Percentiles rank a stretch among this genome's conserved stretches.
Conservation (phyloP, 2,797 vertebrate species). For the Hybognathus amarus region DNA sequence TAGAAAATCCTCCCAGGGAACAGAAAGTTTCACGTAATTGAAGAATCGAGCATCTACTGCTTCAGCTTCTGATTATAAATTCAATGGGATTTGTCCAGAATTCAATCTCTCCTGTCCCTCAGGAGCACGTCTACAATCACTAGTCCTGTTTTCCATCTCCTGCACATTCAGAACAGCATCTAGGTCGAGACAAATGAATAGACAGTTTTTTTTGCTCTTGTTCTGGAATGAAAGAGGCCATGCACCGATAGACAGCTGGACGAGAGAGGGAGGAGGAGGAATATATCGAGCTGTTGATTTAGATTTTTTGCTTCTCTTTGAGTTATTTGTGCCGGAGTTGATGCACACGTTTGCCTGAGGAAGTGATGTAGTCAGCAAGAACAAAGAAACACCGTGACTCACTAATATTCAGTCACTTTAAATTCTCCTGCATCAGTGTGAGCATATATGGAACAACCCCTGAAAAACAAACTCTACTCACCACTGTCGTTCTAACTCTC, state of each 20-base stretch:
- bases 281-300: background rate
- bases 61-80: background rate
- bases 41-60: background rate
- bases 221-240: conserved; percentile 17
- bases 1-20: background rate
- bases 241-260: conserved; percentile 19
- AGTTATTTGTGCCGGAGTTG: conserved; percentile 46
- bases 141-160: conserved; percentile 1
- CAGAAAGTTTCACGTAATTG: background rate
- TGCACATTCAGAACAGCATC: conserved; percentile 11
- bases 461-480: background rate
- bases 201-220: background rate
- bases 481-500: background rate
- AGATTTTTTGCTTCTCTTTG: background rate
- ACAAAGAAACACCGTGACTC: conserved; percentile 20
- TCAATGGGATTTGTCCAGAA: background rate
- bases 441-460: background rate
- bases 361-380: conserved; percentile 59
- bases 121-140: conserved; percentile 13
- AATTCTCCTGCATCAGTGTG: conserved; percentile 1
- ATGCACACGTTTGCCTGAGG: conserved; percentile 40
- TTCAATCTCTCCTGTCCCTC: conserved; percentile 20
- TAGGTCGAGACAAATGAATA: conserved; percentile 25
- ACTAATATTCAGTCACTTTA: conserved; percentile 39
- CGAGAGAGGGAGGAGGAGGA: background rate